Conservation (phyloP, 1,140 invertebrate species). For the Drosophila kikkawai region DNA sequence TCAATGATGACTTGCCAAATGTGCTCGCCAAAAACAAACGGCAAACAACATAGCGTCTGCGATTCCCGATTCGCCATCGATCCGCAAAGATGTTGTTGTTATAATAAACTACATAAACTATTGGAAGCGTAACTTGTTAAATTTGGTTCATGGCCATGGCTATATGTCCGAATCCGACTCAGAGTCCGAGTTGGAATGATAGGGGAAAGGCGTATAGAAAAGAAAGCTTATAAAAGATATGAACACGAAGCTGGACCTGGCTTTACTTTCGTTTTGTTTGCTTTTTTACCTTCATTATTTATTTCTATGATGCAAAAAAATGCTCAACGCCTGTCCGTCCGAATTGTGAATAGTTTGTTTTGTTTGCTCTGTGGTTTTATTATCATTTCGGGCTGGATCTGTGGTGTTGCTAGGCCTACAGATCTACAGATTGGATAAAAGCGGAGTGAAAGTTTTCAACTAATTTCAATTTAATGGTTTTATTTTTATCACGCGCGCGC, state of each 20-base stretch:
- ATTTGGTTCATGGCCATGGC: slow-evolving; percentile 61
- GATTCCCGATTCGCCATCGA: slow-evolving; percentile 37
- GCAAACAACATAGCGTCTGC: slow-evolving; percentile 12
- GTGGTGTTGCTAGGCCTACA: slow-evolving; percentile 37
- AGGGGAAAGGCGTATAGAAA: slow-evolving; percentile 39
- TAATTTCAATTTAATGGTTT: slow-evolving; percentile 31
- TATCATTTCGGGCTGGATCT: slow-evolving; percentile 29
- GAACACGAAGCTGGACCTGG: slow-evolving; percentile 31
- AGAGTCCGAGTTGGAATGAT: slow-evolving; percentile 6
- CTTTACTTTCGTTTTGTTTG: slow-evolving; percentile 48
- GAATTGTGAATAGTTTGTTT: slow-evolving; percentile 33
- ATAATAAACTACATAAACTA: slow-evolving; percentile 29
- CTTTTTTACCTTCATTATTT: slow-evolving; percentile 23
- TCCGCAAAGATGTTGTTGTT: not conserved
- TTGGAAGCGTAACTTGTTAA: slow-evolving; percentile 58
- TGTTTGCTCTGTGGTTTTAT: slow-evolving; percentile 24
- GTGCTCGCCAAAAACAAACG: slow-evolving; percentile 29
- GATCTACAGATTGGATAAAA: not conserved
- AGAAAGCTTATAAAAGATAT: slow-evolving; percentile 54
- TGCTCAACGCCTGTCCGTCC: slow-evolving; percentile 11
- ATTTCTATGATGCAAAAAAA: slow-evolving; percentile 46
- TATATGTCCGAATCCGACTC: slow-evolving; percentile 4
- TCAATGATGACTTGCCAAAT: slow-evolving; percentile 64
- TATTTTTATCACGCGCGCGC: slow-evolving; percentile 4
- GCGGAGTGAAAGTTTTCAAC: slow-evolving; percentile 38